Conservation (phyloP, 1,140 invertebrate species). For the fruit fly (Drosophila melanogaster) region Release_6_plus_ISO1_MT NC_004354.4:23221501-23222000, state of each 20-base stretch:
- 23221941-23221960: not conserved
- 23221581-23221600: conserved; percentile 14
- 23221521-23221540: conserved; percentile 30
- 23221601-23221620: too few species aligned
- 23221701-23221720: conserved; percentile 30
- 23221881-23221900: conserved; percentile 33
- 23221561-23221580: conserved; percentile 24
- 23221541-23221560: conserved; percentile 37
- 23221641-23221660: conserved; percentile 27
- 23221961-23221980: conserved; percentile 4
- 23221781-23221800: not conserved
- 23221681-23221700: conserved; percentile 14
- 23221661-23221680: conserved; percentile 26
- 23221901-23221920: conserved; percentile 19
- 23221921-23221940: conserved; percentile 7
- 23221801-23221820: too few species aligned
- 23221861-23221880: conserved; percentile 11
- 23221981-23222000: conserved; percentile 20
- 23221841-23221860: not conserved
- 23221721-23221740: conserved; percentile 22
- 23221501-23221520: conserved; percentile 26
- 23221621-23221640: conserved; percentile 34
- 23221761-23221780: not conserved
- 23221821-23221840: too few species aligned
- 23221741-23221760: not conserved